Evolutionary conservation across 2,888 invertebrate species (phyloP).

Genomic region (Lumbricus terrestris): DNA sequence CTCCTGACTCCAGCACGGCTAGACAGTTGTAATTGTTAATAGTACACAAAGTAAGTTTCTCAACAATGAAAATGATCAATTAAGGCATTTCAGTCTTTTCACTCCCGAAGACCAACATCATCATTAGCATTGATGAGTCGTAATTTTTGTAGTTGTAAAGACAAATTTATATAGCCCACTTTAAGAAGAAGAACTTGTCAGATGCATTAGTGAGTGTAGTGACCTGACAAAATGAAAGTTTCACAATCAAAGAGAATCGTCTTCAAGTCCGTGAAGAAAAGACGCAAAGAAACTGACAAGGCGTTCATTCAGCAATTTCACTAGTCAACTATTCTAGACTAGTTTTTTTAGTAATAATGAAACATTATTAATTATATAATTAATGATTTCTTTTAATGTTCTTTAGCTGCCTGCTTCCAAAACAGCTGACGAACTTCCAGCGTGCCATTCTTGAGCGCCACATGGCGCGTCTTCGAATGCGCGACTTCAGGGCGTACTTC

Average conservation of each 20-base stretch:
- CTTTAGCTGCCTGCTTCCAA: not conserved
- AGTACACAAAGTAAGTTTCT: too few relatives aligned
- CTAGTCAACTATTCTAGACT: not conserved
- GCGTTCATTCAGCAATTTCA: not conserved
- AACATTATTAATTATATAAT: not conserved
- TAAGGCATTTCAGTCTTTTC: too few relatives aligned
- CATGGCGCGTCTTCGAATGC: slow-evolving; percentile 12
- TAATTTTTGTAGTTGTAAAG: too few relatives aligned
- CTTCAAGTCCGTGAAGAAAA: not conserved
- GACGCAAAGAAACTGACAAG: not conserved
- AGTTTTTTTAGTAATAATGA: not conserved
- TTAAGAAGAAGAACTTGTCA: too few relatives aligned
- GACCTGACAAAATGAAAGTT: too few relatives aligned
- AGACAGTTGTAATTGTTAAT: too few relatives aligned
- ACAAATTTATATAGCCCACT: too few relatives aligned
- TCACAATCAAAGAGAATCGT: not conserved
- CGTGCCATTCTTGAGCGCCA: not conserved
- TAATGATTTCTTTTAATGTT: not conserved
- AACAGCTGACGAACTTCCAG: slow-evolving; percentile 13
- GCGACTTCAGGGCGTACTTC: slow-evolving; percentile 4
- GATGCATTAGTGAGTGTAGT: too few relatives aligned
- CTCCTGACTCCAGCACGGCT: too few relatives aligned
- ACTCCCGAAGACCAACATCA: too few relatives aligned
- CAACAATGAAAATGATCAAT: too few relatives aligned
- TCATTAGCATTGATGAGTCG: too few relatives aligned